Conservation (phyloP, 2,113 vertebrate genomes). For the Edolisoma coerulescens region DNA sequence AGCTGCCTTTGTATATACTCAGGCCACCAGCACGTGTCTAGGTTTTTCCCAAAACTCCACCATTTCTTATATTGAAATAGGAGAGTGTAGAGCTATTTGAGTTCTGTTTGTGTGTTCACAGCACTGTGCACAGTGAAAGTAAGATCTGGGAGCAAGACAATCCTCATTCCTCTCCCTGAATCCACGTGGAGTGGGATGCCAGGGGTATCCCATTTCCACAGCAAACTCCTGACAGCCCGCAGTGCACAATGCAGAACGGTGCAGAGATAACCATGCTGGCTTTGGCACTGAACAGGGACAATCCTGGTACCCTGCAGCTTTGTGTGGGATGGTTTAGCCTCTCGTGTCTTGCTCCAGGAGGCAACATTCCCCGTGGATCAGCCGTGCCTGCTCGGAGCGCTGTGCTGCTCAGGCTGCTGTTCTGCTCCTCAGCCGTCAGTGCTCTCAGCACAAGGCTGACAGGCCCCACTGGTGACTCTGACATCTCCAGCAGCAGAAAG, state of each 20-base stretch:
- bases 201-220: background rate
- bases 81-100: background rate
- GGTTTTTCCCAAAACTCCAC: background rate
- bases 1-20: background rate
- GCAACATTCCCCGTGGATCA: background rate
- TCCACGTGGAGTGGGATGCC: background rate
- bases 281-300: background rate
- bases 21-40: background rate
- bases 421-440: background rate
- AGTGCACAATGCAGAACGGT: background rate
- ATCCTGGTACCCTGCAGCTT: background rate
- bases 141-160: background rate
- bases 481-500: background rate
- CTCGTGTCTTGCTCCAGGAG: background rate
- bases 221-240: background rate
- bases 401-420: background rate
- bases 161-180: background rate
- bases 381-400: background rate
- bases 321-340: background rate
- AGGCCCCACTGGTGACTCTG: background rate
- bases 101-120: background rate
- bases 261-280: fast-evolving
- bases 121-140: background rate
- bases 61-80: background rate
- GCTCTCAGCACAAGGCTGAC: background rate